These are phyloP conservation scores for Pterocles burchelli DNA, from an alignment of 2,113 vertebrate species.

Conservation along the genomic window DNA sequence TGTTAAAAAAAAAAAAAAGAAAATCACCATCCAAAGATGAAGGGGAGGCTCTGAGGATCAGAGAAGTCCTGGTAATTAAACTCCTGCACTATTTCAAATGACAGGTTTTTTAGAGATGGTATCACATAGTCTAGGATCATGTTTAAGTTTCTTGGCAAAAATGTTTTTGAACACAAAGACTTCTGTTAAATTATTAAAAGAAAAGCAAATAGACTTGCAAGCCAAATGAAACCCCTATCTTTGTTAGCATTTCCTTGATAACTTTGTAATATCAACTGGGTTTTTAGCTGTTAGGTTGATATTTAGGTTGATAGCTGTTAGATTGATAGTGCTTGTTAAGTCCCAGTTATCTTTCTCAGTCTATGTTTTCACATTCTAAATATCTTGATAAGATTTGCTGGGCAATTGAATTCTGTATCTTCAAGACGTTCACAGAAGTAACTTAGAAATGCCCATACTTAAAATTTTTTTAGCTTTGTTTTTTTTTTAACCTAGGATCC, in stretches of 20 bases:
- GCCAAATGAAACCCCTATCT: background rate
- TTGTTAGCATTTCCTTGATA: background rate
- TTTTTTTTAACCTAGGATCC: background rate
- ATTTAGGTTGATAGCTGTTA: background rate
- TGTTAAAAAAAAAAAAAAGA: background rate
- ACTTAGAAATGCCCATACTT: background rate
- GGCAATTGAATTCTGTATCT: background rate
- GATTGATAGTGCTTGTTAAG: background rate
- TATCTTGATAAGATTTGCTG: background rate
- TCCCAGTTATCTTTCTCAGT: background rate
- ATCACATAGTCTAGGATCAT: background rate
- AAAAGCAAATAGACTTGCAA: background rate
- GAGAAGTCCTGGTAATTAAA: background rate
- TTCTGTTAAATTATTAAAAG: background rate
- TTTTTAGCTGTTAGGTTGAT: background rate
- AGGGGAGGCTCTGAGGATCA: background rate
- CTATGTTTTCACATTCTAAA: conserved; percentile 16
- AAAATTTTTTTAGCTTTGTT: background rate
- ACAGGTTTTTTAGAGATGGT: background rate
- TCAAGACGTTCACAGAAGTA: background rate
- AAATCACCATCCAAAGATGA: background rate
- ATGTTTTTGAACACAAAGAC: background rate
- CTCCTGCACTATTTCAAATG: background rate
- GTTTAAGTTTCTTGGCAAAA: background rate
- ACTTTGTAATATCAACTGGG: background rate